Evolutionary conservation across 2,888 invertebrate species (phyloP).

Genomic region (Chydorus sphaericus): DNA sequence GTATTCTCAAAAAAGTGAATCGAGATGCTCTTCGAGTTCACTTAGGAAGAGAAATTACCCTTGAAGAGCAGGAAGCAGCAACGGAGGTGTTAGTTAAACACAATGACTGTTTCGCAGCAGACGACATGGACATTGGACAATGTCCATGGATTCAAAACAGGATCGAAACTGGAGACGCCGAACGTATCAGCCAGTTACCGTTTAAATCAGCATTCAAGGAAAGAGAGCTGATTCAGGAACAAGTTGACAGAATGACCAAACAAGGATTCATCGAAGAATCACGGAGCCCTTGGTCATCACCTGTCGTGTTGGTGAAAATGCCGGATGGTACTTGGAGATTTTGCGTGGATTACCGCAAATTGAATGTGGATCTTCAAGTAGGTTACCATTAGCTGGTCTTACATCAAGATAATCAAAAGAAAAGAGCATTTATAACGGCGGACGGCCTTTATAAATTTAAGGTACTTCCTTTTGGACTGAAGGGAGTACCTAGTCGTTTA

Average conservation of each 20-base stretch:
- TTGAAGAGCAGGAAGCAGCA: too few relatives aligned
- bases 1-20: too few relatives aligned
- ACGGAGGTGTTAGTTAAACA: too few relatives aligned
- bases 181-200: neutral
- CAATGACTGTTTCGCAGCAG: neutral
- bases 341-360: constrained; percentile 16
- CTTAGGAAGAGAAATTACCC: too few relatives aligned
- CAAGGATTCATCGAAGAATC: constrained; percentile 22
- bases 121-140: neutral
- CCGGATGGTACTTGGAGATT: constrained; percentile 23
- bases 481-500: constrained; percentile 28
- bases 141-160: neutral
- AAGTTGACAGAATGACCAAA: constrained; percentile 21
- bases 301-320: constrained; percentile 27
- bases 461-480: constrained; percentile 26
- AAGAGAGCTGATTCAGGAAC: constrained; percentile 1
- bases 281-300: constrained; percentile 25
- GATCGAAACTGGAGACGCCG: neutral
- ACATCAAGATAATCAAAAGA: constrained; percentile 21
- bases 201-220: neutral
- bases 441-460: constrained; percentile 28
- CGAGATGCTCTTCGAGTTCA: too few relatives aligned
- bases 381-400: constrained; percentile 27
- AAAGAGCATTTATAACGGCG: constrained; percentile 28
- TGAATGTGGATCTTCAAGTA: constrained; percentile 24